Evolutionary conservation across 2,888 invertebrate species (phyloP).

Genomic region (Troides aeacus): DNA sequence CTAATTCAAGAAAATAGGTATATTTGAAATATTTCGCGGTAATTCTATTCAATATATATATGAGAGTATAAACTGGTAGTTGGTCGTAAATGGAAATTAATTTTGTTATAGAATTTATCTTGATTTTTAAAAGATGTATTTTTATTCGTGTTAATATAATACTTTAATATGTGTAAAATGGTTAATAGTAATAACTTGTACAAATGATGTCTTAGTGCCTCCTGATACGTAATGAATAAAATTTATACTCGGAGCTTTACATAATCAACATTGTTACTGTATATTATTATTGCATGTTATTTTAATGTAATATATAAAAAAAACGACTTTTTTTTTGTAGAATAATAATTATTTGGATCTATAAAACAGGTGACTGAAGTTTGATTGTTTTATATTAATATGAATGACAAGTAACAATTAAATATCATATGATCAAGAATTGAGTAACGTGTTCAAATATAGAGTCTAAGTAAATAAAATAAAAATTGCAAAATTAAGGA

Average conservation of each 20-base stretch:
- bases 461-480: not conserved
- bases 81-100: not conserved
- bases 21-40: too few relatives aligned
- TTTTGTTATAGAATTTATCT: not conserved
- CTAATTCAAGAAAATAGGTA: too few relatives aligned
- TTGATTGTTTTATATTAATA: too few relatives aligned
- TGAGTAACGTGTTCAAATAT: not conserved
- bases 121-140: not conserved
- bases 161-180: not conserved
- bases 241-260: too few relatives aligned
- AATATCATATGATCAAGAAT: not conserved
- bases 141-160: not conserved
- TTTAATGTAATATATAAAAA: too few relatives aligned
- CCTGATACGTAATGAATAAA: too few relatives aligned
- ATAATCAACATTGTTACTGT: too few relatives aligned
- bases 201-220: too few relatives aligned
- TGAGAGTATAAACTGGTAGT: not conserved
- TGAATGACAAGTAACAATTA: not conserved
- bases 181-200: not conserved
- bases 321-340: too few relatives aligned
- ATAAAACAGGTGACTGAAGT: too few relatives aligned
- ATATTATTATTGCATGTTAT: too few relatives aligned
- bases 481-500: not conserved
- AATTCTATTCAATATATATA: not conserved
- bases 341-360: too few relatives aligned